These are phyloP conservation scores for Scartelaos histophorus DNA, from an alignment of 2,113 vertebrate genomes.

Conservation along the genomic window DNA sequence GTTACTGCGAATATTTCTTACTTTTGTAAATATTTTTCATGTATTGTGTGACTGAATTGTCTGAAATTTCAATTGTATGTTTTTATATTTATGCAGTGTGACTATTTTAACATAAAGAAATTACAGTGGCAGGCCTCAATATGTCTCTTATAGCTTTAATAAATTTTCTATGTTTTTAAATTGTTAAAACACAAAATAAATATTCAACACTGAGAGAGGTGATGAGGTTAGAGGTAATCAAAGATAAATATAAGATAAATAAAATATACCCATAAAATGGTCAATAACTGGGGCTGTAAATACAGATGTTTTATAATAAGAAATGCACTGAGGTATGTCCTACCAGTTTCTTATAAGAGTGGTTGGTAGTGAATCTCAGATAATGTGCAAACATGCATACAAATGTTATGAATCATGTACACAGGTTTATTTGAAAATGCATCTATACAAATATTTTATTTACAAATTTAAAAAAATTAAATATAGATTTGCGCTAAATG, in stretches of 20 bases:
- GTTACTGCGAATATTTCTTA: slow-evolving; percentile 10
- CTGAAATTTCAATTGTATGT: background rate
- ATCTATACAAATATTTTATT: background rate
- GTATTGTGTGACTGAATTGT: background rate
- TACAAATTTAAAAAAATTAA: background rate
- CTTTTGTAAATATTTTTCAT: slow-evolving; percentile 21
- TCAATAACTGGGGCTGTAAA: background rate
- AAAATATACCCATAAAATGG: too few relatives aligned
- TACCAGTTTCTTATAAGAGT: too few relatives aligned
- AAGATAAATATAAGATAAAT: too few relatives aligned
- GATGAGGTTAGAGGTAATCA: background rate
- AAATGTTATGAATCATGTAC: background rate
- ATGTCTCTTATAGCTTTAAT: slow-evolving; percentile 28
- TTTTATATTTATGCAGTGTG: slow-evolving; percentile 22
- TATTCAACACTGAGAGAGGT: background rate
- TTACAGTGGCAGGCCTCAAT: slow-evolving; percentile 11
- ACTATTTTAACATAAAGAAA: slow-evolving; percentile 1
- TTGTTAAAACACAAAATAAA: background rate
- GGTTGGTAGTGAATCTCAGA: too few relatives aligned
- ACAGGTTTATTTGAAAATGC: slow-evolving; percentile 1
- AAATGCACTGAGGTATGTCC: too few relatives aligned
- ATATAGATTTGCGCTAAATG: background rate
- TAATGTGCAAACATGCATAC: too few relatives aligned
- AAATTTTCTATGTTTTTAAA: slow-evolving; percentile 26
- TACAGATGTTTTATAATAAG: background rate